These are phyloP conservation scores for Sinocyclocheilus anophthalmus DNA, from an alignment of 2,113 vertebrate species.

Conservation along the genomic window DNA sequence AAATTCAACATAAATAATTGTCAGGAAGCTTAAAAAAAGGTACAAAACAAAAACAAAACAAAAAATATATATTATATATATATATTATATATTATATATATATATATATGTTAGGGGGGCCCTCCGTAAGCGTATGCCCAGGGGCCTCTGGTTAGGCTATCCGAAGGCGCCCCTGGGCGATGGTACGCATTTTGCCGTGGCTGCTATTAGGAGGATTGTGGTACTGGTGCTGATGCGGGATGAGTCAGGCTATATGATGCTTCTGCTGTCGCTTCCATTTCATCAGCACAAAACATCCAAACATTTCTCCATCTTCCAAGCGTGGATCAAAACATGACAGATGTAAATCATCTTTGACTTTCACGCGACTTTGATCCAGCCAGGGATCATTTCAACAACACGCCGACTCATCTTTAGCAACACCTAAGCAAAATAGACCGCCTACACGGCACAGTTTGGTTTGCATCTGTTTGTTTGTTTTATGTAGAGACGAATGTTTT, in stretches of 20 bases:
- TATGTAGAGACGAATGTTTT: neutral
- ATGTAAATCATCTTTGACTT: conserved; percentile 19
- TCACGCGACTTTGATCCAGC: neutral
- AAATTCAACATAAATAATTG: too few species aligned
- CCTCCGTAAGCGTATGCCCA: too few species aligned
- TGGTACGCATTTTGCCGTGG: conserved; percentile 15
- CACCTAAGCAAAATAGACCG: conserved; percentile 4
- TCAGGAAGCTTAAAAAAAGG: too few species aligned
- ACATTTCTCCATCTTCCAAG: conserved; percentile 58
- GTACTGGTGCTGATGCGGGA: conserved; percentile 84
- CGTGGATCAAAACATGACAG: conserved; percentile 48
- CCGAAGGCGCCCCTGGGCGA: too few species aligned
- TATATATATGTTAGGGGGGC: too few species aligned
- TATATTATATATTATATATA: too few species aligned
- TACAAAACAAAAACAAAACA: too few species aligned
- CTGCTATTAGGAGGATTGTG: conserved; percentile 72
- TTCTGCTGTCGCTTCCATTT: conserved; percentile 86
- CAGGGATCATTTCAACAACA: neutral
- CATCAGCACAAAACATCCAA: conserved; percentile 73
- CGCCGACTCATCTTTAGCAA: conserved; percentile 4
- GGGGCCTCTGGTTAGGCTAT: too few species aligned
- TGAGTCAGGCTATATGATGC: conserved; percentile 90
- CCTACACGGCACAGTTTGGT: conserved; percentile 27
- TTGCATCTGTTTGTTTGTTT: conserved; percentile 34
- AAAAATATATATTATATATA: too few species aligned